These are phyloP conservation scores for Nemoura dubitans DNA, from an alignment of 2,888 invertebrate species.

Conservation along the genomic window DNA sequence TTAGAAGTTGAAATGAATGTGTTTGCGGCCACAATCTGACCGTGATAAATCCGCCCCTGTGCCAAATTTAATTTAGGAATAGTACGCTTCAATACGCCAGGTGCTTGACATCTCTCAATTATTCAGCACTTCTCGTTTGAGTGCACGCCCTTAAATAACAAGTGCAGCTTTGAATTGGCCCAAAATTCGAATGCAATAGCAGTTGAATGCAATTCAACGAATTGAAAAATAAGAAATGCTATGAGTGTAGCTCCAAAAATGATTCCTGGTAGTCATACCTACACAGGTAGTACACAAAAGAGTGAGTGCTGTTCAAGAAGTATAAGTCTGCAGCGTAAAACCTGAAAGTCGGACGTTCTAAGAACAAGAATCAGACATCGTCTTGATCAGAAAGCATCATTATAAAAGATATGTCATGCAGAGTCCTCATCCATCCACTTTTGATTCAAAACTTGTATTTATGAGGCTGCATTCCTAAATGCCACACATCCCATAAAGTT, in stretches of 20 bases:
- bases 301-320: neutral
- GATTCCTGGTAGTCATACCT: neutral
- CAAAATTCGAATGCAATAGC: neutral
- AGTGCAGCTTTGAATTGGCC: neutral
- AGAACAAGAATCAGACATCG: neutral
- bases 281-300: neutral
- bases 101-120: neutral
- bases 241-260: neutral
- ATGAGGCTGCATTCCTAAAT: slow-evolving; percentile 26
- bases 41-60: neutral
- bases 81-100: neutral
- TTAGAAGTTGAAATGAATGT: neutral
- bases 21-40: neutral
- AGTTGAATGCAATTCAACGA: neutral
- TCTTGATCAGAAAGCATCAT: neutral
- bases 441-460: neutral
- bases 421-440: neutral
- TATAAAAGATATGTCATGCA: neutral
- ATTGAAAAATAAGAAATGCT: neutral
- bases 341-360: neutral
- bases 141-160: neutral
- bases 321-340: neutral
- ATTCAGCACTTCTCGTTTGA: neutral
- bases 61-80: neutral
- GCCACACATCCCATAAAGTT: neutral